Evolutionary conservation across 2,113 vertebrate species (phyloP).

Genomic region (Grallaria varia): DNA sequence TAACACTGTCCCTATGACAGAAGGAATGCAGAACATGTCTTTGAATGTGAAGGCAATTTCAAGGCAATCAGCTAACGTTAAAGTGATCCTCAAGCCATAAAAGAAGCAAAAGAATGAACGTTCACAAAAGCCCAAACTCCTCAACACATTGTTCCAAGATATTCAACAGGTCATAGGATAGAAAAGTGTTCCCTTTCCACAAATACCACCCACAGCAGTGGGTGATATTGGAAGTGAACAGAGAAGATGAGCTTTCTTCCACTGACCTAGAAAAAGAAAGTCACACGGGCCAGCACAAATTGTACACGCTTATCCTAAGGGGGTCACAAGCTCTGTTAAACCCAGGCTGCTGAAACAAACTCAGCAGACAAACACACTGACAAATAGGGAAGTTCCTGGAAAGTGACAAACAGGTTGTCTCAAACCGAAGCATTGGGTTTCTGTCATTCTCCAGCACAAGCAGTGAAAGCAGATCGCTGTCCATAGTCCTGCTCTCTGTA

Average conservation of each 20-base stretch:
- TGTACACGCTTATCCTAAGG: not conserved
- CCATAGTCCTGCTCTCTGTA: not conserved
- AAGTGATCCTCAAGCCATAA: not conserved
- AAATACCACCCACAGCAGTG: not conserved
- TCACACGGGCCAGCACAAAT: not conserved
- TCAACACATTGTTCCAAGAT: not conserved
- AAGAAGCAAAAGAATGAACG: not conserved
- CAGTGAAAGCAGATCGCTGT: not conserved
- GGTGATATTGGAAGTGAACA: accelerated
- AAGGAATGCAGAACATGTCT: not conserved
- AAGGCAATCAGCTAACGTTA: not conserved
- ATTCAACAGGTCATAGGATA: not conserved
- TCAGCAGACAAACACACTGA: not conserved
- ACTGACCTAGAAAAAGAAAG: not conserved
- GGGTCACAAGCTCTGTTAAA: not conserved
- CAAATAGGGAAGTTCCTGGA: not conserved
- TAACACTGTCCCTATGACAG: not conserved
- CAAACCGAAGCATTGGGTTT: accelerated
- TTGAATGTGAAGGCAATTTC: not conserved
- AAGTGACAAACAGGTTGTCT: not conserved
- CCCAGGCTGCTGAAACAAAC: not conserved
- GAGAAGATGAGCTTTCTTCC: not conserved
- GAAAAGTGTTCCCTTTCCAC: not conserved
- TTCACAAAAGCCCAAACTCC: not conserved
- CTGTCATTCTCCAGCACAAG: not conserved